These are phyloP conservation scores for Hetaerina americana DNA, from an alignment of 1,140 invertebrate species.

Conservation along the genomic window DNA sequence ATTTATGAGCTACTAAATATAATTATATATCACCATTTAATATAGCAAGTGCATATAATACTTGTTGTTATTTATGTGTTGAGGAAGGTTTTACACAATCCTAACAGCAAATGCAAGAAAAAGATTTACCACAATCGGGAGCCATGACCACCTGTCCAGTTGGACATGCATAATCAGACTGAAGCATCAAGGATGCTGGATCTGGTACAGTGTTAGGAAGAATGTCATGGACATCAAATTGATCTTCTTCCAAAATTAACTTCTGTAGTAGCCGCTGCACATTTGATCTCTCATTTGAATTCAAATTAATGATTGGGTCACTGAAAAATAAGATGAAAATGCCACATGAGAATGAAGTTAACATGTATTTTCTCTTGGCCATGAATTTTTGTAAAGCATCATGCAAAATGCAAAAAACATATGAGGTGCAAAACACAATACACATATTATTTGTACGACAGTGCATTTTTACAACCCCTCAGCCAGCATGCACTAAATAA, in stretches of 20 bases:
- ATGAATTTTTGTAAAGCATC: not conserved
- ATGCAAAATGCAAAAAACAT: not conserved
- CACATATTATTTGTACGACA: too few relatives aligned
- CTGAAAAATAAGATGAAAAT: too few relatives aligned
- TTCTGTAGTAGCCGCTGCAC: conserved; percentile 72
- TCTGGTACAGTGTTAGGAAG: conserved; percentile 88
- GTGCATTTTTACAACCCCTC: too few relatives aligned
- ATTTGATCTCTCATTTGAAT: conserved; percentile 70
- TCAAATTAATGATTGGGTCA: conserved; percentile 76
- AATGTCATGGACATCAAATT: conserved; percentile 84
- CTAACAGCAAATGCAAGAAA: not conserved
- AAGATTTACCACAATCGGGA: conserved; percentile 66
- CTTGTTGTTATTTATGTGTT: too few relatives aligned
- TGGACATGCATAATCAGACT: conserved; percentile 86
- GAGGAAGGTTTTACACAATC: too few relatives aligned
- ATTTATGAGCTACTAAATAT: too few relatives aligned
- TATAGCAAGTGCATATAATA: too few relatives aligned
- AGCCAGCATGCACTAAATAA: too few relatives aligned
- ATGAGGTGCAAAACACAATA: too few relatives aligned
- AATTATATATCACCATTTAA: too few relatives aligned
- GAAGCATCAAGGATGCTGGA: conserved; percentile 68
- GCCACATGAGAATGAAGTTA: too few relatives aligned
- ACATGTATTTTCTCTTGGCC: not conserved
- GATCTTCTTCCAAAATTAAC: conserved; percentile 79
- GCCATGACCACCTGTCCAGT: conserved; percentile 84